Evolutionary conservation across 2,888 invertebrate species (phyloP).

Genomic region (Limenitis camilla): DNA sequence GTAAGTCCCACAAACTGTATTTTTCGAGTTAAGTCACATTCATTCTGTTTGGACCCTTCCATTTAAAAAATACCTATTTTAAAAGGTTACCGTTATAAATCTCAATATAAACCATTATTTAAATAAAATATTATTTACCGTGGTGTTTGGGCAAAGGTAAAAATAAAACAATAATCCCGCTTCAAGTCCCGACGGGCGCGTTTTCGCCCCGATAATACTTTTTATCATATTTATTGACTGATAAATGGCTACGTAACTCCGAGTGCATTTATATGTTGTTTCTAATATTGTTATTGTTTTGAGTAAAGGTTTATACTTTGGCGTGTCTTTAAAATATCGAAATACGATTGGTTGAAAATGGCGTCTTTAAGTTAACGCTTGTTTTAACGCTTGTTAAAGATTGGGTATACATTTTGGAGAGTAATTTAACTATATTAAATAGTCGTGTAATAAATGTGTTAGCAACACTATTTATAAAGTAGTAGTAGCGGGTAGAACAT

Average conservation of each 20-base stretch:
- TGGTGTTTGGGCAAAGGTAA: conserved; percentile 53
- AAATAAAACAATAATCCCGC: conserved; percentile 67
- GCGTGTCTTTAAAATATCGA: no score
- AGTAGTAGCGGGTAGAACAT: no score
- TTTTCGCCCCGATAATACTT: conserved; percentile 69
- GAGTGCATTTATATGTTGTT: conserved; percentile 67
- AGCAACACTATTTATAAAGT: no score
- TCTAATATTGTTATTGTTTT: conserved; percentile 29
- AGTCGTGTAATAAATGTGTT: no score
- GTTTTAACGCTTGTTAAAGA: no score
- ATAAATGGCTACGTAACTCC: conserved; percentile 56
- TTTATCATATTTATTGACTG: conserved; percentile 75
- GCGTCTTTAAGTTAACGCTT: no score
- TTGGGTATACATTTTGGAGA: no score
- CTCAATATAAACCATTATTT: conserved; percentile 59
- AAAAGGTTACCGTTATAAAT: conserved; percentile 42
- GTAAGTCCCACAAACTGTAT: no score
- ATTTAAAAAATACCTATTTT: not conserved
- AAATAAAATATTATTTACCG: conserved; percentile 56
- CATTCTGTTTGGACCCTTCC: not conserved
- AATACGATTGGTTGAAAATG: no score
- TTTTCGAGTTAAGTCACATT: no score
- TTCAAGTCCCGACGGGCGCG: conserved; percentile 54
- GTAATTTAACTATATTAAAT: no score
- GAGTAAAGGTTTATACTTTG: not conserved